Evolutionary conservation across 2,113 vertebrate species (phyloP), one percentile per base, ranked within the genome.

Genomic region (Lipotes vexillifer): DNA sequence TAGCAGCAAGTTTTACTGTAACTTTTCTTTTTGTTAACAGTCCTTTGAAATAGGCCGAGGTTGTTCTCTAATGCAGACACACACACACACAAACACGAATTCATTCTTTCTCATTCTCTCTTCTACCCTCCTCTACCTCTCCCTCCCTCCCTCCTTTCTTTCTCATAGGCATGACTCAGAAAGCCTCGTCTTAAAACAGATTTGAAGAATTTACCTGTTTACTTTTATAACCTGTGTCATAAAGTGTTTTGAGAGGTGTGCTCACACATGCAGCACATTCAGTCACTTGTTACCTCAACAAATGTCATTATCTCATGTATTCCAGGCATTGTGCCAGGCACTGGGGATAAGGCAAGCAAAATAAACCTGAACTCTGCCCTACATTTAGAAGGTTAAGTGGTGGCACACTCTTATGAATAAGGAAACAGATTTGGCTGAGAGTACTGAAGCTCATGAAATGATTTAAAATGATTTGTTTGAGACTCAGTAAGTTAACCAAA

Each of bases 401-500:
- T 85, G 8, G 11, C 87, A 81, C 14, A 65, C 38, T 65, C 27
- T 93, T 59, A 41, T 33, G 66, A 81, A 59, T 71, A 92, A 87
- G 29, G 65, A 86, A 93, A 92, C 15, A 85, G n/a, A 82, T 78
- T 68, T 88, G 46, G 29, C 84, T 65, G 59, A 61, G 52, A 85
- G 17, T 85, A 77, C 33, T 38, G n/a, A 96, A 93, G 29, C 46
- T 91, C 20, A 11, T 81, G 46, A 57, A 82, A 90, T 86, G 66
- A 93, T 90, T 92, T 90, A 85, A 80, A 63, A 36, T 65, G 33
- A 52, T 77, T 94, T 88, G 57, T 44, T 68, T 90, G 65, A 96
- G 81, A 84, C 46, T 72, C 46, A 59, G 52, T 96, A 77, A 77
- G 95, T 93, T 81, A 92, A 36, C 85, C 65, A 94, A 88, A 85